Conservation (phyloP, 2,888 invertebrate genomes). For the Ophion slaviceki region DNA sequence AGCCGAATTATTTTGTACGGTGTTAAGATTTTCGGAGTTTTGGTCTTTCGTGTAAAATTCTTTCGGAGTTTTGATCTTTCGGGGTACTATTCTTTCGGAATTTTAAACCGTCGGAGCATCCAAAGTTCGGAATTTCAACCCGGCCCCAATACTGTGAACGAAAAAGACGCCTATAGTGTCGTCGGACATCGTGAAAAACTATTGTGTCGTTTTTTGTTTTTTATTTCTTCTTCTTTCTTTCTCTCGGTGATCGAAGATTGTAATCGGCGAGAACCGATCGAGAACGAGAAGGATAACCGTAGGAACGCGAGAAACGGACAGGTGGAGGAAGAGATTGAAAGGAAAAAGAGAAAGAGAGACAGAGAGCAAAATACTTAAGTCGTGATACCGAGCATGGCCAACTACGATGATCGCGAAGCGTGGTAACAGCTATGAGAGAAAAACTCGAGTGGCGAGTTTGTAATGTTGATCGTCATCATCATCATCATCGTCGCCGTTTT, state of each 20-base stretch:
- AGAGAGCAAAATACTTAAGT: conserved; percentile 74
- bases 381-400: conserved; percentile 81
- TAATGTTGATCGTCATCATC: conserved; percentile 1
- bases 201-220: too few species aligned
- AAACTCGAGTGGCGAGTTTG: conserved; percentile 27
- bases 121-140: too few species aligned
- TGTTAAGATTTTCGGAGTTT: too few species aligned
- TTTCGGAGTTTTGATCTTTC: too few species aligned
- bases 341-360: conserved; percentile 11
- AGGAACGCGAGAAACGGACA: background rate
- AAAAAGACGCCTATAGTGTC: too few species aligned
- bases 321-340: conserved; percentile 1
- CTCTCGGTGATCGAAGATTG: background rate
- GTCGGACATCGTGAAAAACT: too few species aligned
- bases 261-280: conserved; percentile 1
- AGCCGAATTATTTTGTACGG: too few species aligned
- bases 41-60: too few species aligned
- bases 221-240: too few species aligned
- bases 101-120: too few species aligned
- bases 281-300: background rate
- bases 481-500: background rate
- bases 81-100: too few species aligned
- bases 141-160: too few species aligned
- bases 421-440: conserved; percentile 81
- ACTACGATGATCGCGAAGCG: conserved; percentile 82